phyloP scores from a whole-genome alignment of 2,797 vertebrate genomes.

The Parotocinclus haroldoi region DNA sequence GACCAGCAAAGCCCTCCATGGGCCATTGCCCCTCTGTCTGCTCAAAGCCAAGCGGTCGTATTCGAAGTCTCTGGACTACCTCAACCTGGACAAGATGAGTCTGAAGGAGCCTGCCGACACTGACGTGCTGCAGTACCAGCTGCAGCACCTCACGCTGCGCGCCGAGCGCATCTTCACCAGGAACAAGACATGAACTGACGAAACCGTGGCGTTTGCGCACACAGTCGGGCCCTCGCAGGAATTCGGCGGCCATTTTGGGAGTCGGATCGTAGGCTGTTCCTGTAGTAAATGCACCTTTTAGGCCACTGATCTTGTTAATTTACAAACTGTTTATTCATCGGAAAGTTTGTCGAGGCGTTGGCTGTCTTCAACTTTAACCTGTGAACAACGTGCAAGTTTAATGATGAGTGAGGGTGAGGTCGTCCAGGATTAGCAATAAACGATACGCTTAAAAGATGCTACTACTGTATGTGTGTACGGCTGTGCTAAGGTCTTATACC shows the following conservation, averaged over 20 bases:
- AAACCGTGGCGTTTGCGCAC: neutral
- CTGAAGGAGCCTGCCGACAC: constrained; percentile 90
- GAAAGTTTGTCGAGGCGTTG: constrained; percentile 13
- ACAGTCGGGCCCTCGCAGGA: constrained; percentile 23
- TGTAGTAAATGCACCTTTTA: constrained; percentile 43
- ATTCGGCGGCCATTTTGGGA: constrained; percentile 56
- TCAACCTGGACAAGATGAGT: constrained; percentile 95
- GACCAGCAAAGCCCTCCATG: constrained; percentile 78
- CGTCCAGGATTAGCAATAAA: constrained; percentile 73
- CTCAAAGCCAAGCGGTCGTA: constrained; percentile 88
- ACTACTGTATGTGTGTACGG: constrained; percentile 27
- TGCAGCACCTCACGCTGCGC: constrained; percentile 90
- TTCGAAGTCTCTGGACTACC: constrained; percentile 97
- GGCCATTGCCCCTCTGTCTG: constrained; percentile 86
- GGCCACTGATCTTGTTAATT: constrained; percentile 55
- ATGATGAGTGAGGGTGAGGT: constrained; percentile 17
- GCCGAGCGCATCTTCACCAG: constrained; percentile 85
- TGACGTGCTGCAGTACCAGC: constrained; percentile 90
- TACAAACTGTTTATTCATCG: constrained; percentile 49
- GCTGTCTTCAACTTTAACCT: constrained; percentile 42
- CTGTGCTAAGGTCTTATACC: constrained; percentile 31
- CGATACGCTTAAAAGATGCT: constrained; percentile 59
- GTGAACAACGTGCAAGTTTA: constrained; percentile 40
- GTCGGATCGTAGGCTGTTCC: constrained; percentile 52
- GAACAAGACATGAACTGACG: constrained; percentile 85